Evolutionary conservation across 2,113 vertebrate genomes (phyloP).

Genomic region (Pachycephala philippinensis): DNA sequence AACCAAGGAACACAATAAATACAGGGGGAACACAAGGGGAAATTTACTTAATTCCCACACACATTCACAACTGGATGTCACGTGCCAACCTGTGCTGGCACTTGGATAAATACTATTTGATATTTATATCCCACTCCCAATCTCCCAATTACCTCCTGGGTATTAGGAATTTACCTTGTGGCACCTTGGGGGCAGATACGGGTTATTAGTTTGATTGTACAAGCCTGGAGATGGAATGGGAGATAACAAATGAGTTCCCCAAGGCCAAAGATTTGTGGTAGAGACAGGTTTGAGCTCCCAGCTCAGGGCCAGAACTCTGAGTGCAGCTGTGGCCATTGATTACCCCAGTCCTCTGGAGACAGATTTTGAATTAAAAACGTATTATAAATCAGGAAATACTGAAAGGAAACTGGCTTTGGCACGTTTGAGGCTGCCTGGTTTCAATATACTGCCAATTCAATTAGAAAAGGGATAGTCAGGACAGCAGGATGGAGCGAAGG

Average conservation of each 20-base stretch:
- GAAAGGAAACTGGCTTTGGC: background rate
- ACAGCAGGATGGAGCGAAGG: background rate
- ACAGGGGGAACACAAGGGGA: background rate
- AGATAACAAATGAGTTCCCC: background rate
- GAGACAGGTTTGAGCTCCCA: background rate
- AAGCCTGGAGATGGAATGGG: background rate
- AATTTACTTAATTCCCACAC: background rate
- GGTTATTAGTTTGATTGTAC: background rate
- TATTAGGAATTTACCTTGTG: background rate
- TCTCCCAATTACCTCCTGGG: background rate
- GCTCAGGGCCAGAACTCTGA: background rate
- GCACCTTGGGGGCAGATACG: background rate
- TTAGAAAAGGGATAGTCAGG: background rate
- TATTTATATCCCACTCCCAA: background rate
- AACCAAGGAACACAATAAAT: background rate
- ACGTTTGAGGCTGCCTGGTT: background rate
- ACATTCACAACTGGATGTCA: background rate
- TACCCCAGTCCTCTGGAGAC: background rate
- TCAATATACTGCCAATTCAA: background rate
- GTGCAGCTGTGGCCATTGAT: background rate
- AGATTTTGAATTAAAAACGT: background rate
- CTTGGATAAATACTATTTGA: background rate
- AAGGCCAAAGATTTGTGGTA: background rate
- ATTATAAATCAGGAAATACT: background rate
- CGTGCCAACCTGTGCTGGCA: background rate